Base-by-base conservation (phyloP, 2,888 invertebrate species). In the Hybos culiciformis region DNA sequence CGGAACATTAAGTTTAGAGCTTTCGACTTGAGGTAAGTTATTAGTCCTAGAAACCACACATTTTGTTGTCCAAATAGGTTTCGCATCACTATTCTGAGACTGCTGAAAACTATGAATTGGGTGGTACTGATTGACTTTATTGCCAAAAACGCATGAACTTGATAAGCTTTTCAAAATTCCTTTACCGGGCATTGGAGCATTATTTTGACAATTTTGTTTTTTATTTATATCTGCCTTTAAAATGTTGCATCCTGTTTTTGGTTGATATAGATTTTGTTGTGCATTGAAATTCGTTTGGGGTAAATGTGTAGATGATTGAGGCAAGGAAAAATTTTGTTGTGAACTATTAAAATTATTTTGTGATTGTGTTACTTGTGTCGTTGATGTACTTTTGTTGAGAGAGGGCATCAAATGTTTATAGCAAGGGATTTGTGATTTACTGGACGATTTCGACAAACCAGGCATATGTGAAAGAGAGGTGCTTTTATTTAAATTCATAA, bases 301-400 rank as follows among this genome's bases (percentile, higher is more conserved):
- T n/a, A n/a, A n/a, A 17, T 4, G 6, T 33, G 15, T 17, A 17
- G 33, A 17, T 18, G 34, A 20, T 19, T 18, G 5, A 11, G 4
- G 14, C 4, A 20, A n/a, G 12, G 34, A 20, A 3, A 14, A n/a
- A 20, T 17, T 33, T 15, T 19, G 6, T 19, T n/a, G n/a, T n/a
- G n/a, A n/a, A n/a, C n/a, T n/a, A n/a, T n/a, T n/a, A n/a, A n/a
- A n/a, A n/a, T n/a, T 19, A 7, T 7, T 33, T 33, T 32, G 48
- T 38, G 45, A 52, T 44, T 20, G 50, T 29, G 26, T 49, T 29
- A 39, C 41, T 46, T 19, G 44, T 19, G 39, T 41, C 11, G 43
- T 67, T 24, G 67, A 67, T 5, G 56, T 59, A 48, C 67, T 67
- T 29, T 66, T 62, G 46, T 55, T 63, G 4, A 67, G n/a, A 12